Evolutionary conservation across 2,888 invertebrate genomes (phyloP), one percentile per base, ranked within the genome.

Genomic region (Monopis laevigella): DNA sequence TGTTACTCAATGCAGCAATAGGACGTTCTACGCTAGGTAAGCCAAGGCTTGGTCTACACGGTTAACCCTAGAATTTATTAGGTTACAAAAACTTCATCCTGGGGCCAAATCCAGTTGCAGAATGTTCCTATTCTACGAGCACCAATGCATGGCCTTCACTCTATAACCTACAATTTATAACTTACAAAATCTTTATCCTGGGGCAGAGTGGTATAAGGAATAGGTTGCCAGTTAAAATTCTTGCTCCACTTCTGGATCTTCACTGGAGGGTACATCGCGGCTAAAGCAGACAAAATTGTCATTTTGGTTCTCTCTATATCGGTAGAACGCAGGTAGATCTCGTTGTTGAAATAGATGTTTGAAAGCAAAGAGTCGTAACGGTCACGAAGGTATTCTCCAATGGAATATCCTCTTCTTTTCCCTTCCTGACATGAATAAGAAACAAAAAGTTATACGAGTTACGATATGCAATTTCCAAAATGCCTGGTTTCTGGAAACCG

Each of bases 231-330:
- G 38, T 74, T 58, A 28, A 88, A 52, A 14, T 65, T 54, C 0
- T 67, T 56, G 46, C 84, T 83, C 87, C 87, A 88, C 45, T 56
- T 65, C 53, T 87, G 85, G 1, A 69, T 56, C 1, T 58, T 60
- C 11, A 60, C 55, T 0, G 89, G 88, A 2, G 87, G 88, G 59
- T 85, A 92, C 17, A 92, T 56, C 0, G 87, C 90, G 1, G 89
- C 85, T 43, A 89, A 65, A 2, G 88, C 87, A 17, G 88, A 67
- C 45, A 88, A 73, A 0, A 86, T 88, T 3, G 88, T 88, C 84
- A 89, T 89, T 65, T 91, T 84, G 0, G 92, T 91, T 36, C 91
- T 78, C 40, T 88, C 87, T 55, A 82, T 87, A 56, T 88, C 86
- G 0, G 90, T 89, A 21, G 88, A 88, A 14, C 83, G 68, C 34